Conservation (phyloP, 2,888 invertebrate species). For the Orchesella flavescens region DNA sequence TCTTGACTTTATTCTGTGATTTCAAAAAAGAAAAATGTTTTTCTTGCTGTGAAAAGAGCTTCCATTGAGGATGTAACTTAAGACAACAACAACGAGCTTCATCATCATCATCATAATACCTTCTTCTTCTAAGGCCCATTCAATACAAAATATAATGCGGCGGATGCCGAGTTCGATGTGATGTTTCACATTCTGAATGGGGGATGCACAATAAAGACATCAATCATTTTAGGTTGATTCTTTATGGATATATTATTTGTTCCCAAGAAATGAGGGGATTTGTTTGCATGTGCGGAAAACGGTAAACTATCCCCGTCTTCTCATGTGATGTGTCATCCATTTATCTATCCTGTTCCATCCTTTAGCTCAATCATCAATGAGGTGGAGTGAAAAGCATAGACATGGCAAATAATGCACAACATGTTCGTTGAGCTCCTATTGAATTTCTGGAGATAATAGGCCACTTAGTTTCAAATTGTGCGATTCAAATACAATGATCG, state of each 20-base stretch:
- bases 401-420: not conserved
- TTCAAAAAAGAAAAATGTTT: not conserved
- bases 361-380: not conserved
- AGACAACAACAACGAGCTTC: not conserved
- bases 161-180: not conserved
- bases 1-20: conserved; percentile 15
- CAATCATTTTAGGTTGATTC: conserved; percentile 15
- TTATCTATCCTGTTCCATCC: conserved; percentile 1
- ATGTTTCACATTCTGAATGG: not conserved
- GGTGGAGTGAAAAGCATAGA: not conserved
- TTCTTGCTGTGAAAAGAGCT: not conserved
- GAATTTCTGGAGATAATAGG: conserved; percentile 17
- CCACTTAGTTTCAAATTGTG: conserved; percentile 19
- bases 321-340: not conserved
- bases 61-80: not conserved
- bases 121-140: not conserved
- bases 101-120: conserved; percentile 7
- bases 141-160: not conserved
- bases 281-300: conserved; percentile 1
- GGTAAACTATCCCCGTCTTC: no score
- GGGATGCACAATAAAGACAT: not conserved
- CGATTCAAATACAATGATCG: not conserved
- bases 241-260: not conserved
- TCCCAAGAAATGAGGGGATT: not conserved
- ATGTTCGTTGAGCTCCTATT: not conserved